phyloP scores from a whole-genome alignment of 2,888 invertebrate species.

The Smittia aterrima region DNA sequence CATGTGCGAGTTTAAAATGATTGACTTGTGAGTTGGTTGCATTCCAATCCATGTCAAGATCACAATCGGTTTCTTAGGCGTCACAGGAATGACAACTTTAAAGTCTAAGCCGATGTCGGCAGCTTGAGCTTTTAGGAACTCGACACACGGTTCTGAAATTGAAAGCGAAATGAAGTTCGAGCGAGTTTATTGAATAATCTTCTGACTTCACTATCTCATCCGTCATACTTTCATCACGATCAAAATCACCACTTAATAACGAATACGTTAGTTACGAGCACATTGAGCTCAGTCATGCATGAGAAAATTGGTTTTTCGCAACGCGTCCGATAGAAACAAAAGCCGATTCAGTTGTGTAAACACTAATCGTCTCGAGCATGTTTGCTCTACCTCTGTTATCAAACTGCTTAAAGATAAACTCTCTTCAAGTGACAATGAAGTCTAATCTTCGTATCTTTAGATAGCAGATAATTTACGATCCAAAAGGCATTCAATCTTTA shows the following conservation, averaged over 20 bases:
- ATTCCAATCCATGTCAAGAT: constrained; percentile 76
- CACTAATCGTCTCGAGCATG: background rate
- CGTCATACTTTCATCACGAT: background rate
- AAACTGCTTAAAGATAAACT: background rate
- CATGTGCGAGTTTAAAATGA: constrained; percentile 90
- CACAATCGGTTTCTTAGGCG: constrained; percentile 70
- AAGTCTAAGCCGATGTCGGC: constrained; percentile 64
- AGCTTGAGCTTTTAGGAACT: constrained; percentile 71
- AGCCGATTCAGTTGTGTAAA: background rate
- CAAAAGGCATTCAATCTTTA: background rate
- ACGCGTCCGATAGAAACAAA: background rate
- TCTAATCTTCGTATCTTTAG: background rate
- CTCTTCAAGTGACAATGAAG: background rate
- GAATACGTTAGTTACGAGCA: background rate
- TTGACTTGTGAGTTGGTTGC: constrained; percentile 66
- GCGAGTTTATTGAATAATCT: background rate
- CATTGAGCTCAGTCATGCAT: background rate
- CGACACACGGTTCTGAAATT: constrained; percentile 64
- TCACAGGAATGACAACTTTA: constrained; percentile 58
- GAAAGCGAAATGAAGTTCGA: no score
- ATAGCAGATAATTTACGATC: background rate
- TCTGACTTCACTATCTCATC: background rate
- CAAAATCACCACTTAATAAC: background rate
- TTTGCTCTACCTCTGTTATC: background rate
- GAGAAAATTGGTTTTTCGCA: background rate